A percentile compares a stretch with the other conserved stretches of the same genome.
Evolutionary conservation across 1,140 invertebrate species (phyloP).

Genomic region (Aphidius ervi): DNA sequence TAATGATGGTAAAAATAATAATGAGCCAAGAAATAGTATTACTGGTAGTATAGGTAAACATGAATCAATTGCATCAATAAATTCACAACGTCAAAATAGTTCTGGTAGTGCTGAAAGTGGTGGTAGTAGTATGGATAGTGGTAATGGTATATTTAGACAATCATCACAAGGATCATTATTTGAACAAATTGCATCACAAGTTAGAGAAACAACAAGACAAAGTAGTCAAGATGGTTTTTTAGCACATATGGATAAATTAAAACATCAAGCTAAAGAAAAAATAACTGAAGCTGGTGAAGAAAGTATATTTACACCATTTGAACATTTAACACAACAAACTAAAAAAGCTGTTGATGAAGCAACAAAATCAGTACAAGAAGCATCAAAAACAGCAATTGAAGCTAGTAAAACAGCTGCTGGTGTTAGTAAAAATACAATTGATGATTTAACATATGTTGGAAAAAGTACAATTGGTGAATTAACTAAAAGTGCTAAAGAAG

Average conservation of each 20-base stretch:
- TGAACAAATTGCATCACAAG: constrained; percentile 79
- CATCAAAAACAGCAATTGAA: constrained; percentile 77
- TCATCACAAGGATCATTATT: constrained; percentile 76
- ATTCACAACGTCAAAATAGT: constrained; percentile 41
- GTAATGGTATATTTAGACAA: constrained; percentile 61
- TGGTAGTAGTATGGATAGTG: constrained; percentile 3
- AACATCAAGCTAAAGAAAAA: constrained; percentile 66
- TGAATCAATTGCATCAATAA: no score
- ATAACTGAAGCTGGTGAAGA: constrained; percentile 64
- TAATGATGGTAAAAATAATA: no score
- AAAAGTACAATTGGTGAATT: constrained; percentile 82
- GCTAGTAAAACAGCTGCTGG: constrained; percentile 82
- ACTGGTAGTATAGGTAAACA: no score
- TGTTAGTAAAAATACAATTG: constrained; percentile 82
- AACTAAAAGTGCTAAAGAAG: constrained; percentile 88
- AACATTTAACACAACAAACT: constrained; percentile 79
- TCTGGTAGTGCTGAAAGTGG: constrained; percentile 31
- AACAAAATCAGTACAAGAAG: constrained; percentile 74
- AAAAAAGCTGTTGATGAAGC: constrained; percentile 86
- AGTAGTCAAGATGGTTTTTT: constrained; percentile 83
- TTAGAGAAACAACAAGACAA: constrained; percentile 79
- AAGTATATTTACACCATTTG: constrained; percentile 67
- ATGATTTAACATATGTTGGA: constrained; percentile 81
- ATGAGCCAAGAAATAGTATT: no score
- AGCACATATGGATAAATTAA: constrained; percentile 83